Evolutionary conservation across 37 sponge, comb jelly and placozoan species (phyloP).

Genomic region (Halichondria panicea): DNA sequence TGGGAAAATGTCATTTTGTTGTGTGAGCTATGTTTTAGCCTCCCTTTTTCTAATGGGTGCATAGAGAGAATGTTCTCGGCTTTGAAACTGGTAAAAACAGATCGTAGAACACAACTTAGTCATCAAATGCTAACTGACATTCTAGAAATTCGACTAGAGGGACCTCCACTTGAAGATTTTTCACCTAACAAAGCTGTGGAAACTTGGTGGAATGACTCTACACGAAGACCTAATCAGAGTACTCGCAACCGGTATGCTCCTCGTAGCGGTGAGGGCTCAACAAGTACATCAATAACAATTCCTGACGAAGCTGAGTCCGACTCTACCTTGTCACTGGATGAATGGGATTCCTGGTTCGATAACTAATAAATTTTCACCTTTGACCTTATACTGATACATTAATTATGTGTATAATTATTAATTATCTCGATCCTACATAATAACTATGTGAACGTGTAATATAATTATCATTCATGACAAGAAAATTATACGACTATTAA

Average conservation of each 20-base stretch:
- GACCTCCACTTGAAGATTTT: conserved; percentile 12
- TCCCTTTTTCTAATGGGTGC: conserved; percentile 28
- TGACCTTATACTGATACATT: neutral
- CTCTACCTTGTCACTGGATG: too few relatives aligned
- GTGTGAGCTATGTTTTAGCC: conserved; percentile 3
- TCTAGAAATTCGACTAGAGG: conserved; percentile 27
- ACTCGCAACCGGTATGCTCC: conserved; percentile 29
- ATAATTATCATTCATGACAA: too few relatives aligned
- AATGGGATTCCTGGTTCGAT: neutral
- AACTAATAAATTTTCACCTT: neutral
- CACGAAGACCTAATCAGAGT: conserved; percentile 26
- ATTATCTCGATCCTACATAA: too few relatives aligned
- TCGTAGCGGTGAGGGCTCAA: too few relatives aligned
- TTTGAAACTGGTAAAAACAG: conserved; percentile 33
- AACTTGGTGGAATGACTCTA: conserved; percentile 42
- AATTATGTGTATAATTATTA: too few relatives aligned
- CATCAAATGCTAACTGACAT: conserved; percentile 30
- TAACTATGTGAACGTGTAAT: too few relatives aligned
- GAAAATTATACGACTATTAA: too few relatives aligned
- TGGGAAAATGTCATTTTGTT: neutral
- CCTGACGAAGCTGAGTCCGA: too few relatives aligned
- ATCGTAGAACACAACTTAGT: conserved; percentile 20
- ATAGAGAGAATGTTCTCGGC: conserved; percentile 40
- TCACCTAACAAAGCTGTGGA: conserved; percentile 17
- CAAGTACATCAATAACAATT: too few relatives aligned